Evolutionary conservation across 2,797 vertebrate genomes (phyloP).

Genomic region (Pelobates cultripes): DNA sequence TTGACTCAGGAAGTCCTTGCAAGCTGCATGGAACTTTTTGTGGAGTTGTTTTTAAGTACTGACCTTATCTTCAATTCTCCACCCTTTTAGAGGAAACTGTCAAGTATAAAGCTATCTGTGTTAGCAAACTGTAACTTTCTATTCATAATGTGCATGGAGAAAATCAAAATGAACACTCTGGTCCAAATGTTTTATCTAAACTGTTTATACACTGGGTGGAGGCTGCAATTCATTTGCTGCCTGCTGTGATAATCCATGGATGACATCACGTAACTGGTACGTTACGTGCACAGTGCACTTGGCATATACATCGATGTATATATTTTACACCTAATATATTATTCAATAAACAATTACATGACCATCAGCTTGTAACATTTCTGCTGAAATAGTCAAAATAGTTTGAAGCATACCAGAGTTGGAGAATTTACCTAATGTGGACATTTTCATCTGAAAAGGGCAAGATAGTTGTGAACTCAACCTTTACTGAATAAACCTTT

Average conservation of each 20-base stretch:
- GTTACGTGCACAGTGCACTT: too few species aligned
- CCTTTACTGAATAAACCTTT: too few species aligned
- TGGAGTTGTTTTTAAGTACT: constrained; percentile 14
- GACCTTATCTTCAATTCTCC: constrained; percentile 36
- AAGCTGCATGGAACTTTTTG: constrained; percentile 33
- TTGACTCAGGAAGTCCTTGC: constrained; percentile 44
- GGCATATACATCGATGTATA: too few species aligned
- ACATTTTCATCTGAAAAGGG: too few species aligned
- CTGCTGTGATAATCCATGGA: constrained; percentile 9
- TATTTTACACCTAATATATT: too few species aligned
- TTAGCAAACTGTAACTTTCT: constrained; percentile 8
- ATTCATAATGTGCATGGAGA: not conserved
- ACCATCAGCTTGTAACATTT: too few species aligned
- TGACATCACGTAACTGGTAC: not conserved
- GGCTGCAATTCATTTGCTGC: constrained; percentile 1
- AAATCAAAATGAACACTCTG: constrained; percentile 9
- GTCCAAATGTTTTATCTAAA: constrained; percentile 27
- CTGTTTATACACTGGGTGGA: constrained; percentile 32
- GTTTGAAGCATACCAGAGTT: too few species aligned
- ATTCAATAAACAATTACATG: too few species aligned
- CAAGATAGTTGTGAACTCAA: too few species aligned
- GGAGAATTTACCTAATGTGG: too few species aligned
- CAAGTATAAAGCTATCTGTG: constrained; percentile 20
- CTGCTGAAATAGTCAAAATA: too few species aligned
- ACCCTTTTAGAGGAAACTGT: constrained; percentile 35